Percentiles rank a stretch among this genome's conserved stretches.
These are phyloP conservation scores for Megalops cyprinoides DNA, from an alignment of 2,797 vertebrate genomes.

Conservation along the genomic window DNA sequence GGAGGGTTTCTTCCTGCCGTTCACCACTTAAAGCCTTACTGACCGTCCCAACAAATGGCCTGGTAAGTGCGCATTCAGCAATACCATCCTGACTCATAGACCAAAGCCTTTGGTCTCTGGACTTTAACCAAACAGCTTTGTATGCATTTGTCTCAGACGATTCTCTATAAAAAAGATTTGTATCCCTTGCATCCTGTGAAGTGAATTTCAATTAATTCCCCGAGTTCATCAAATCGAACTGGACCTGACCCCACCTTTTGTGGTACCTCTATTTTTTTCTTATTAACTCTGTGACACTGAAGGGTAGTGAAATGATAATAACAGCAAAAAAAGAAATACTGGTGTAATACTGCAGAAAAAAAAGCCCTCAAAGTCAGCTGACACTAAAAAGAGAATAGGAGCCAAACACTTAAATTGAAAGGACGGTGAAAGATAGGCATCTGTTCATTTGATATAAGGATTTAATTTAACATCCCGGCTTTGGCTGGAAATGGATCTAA, in stretches of 20 bases:
- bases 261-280: too few species aligned
- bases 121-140: not conserved
- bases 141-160: too few species aligned
- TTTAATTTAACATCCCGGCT: not conserved
- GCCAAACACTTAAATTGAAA: not conserved
- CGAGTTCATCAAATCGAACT: too few species aligned
- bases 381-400: not conserved
- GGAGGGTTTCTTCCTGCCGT: not conserved
- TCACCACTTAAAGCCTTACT: not conserved
- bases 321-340: conserved; percentile 13
- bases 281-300: not conserved
- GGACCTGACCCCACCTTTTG: too few species aligned
- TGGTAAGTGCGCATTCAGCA: not conserved
- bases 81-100: too few species aligned
- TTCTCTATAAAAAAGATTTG: too few species aligned
- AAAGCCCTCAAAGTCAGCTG: not conserved
- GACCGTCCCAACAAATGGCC: not conserved
- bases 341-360: not conserved
- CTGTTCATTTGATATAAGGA: not conserved
- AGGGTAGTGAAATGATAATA: not conserved
- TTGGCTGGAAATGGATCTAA: not conserved
- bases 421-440: not conserved
- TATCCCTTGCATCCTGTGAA: too few species aligned
- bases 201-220: too few species aligned
- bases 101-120: not conserved